Percentiles rank a stretch among this genome's conserved stretches.
Evolutionary conservation across 2,888 invertebrate genomes (phyloP).

Genomic region (Caenorhabditis sp.): DNA sequence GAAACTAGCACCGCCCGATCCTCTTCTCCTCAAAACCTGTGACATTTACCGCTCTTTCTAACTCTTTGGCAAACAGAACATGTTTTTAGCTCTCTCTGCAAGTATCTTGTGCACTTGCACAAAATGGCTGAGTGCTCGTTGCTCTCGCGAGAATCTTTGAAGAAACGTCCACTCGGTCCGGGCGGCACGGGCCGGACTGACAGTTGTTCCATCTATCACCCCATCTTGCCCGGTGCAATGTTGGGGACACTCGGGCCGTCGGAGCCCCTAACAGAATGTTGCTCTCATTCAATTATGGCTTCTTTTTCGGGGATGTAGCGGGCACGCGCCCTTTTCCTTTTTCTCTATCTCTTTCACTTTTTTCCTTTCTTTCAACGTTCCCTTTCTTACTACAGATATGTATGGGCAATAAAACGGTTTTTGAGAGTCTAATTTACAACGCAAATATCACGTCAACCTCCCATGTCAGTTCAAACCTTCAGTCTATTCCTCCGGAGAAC

Average conservation of each 20-base stretch:
- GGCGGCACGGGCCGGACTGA: background rate
- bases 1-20: too few relatives aligned
- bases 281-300: constrained; percentile 17
- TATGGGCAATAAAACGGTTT: constrained; percentile 9
- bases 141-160: constrained; percentile 3
- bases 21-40: constrained; percentile 1
- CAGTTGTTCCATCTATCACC: constrained; percentile 34
- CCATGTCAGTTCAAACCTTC: background rate
- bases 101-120: constrained; percentile 10
- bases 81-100: constrained; percentile 6
- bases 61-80: constrained; percentile 28
- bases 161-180: constrained; percentile 17
- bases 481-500: constrained; percentile 15
- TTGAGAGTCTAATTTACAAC: background rate
- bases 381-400: constrained; percentile 1
- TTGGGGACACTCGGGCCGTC: background rate
- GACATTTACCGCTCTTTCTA: background rate
- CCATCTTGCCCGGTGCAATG: constrained; percentile 1
- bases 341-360: background rate
- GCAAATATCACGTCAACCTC: background rate
- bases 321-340: constrained; percentile 13
- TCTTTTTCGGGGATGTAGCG: background rate
- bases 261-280: constrained; percentile 12
- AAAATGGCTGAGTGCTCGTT: constrained; percentile 28
- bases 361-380: too few relatives aligned